phyloP scores from a whole-genome alignment of 2,113 vertebrate genomes.

The Acanthochromis polyacanthus region DNA sequence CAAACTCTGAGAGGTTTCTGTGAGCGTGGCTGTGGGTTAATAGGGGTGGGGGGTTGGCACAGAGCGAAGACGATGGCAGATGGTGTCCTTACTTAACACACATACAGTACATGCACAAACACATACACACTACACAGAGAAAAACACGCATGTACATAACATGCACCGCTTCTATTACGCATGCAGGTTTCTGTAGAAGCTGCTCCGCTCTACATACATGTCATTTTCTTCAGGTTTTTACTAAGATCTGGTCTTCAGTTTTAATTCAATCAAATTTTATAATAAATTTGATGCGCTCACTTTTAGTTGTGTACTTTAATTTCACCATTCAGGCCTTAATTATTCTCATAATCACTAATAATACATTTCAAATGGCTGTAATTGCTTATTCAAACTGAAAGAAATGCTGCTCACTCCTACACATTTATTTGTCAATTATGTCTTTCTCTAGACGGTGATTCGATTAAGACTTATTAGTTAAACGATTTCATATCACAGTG shows the following conservation, averaged over 20 bases:
- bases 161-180: background rate
- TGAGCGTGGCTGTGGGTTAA: constrained; percentile 62
- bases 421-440: background rate
- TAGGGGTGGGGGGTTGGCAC: constrained; percentile 65
- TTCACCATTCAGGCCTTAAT: background rate
- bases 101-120: constrained; percentile 50
- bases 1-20: constrained; percentile 41
- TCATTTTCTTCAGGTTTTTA: no score
- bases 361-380: constrained; percentile 11
- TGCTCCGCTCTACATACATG: background rate
- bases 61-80: constrained; percentile 73
- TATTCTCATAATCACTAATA: background rate
- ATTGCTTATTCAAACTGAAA: background rate
- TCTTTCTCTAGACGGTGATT: constrained; percentile 7
- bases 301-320: background rate
- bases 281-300: no score
- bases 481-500: constrained; percentile 6
- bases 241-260: no score
- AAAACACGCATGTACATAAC: background rate
- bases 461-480: constrained; percentile 1
- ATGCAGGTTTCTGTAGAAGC: background rate
- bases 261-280: background rate
- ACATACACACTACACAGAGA: background rate
- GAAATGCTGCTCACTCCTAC: background rate
- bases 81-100: constrained; percentile 74